Conservation (phyloP, 1,140 invertebrate genomes). For the Drosophila varians region DNA sequence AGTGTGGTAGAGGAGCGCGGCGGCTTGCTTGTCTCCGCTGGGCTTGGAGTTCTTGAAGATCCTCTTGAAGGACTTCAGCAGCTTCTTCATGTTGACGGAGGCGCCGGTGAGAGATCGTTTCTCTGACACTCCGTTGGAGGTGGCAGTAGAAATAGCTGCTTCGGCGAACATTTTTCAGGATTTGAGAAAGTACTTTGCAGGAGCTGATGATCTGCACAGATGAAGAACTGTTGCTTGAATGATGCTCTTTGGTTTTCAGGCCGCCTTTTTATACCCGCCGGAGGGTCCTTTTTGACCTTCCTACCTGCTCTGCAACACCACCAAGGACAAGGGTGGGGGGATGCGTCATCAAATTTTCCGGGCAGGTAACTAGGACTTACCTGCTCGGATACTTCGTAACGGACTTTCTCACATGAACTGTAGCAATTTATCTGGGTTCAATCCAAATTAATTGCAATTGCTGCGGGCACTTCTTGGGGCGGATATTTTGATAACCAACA, state of each 20-base stretch:
- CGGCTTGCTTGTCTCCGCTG: constrained; percentile 7
- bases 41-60: constrained; percentile 47
- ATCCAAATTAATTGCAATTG: constrained; percentile 42
- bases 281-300: constrained; percentile 10
- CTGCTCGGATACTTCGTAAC: constrained; percentile 10
- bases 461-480: constrained; percentile 16
- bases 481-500: constrained; percentile 32
- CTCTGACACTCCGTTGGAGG: constrained; percentile 11
- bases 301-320: constrained; percentile 1
- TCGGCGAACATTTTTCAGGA: constrained; percentile 44
- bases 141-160: constrained; percentile 18
- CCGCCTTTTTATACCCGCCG: constrained; percentile 50
- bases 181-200: neutral
- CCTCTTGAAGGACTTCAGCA: constrained; percentile 52
- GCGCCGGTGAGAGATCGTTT: constrained; percentile 56
- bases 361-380: constrained; percentile 24
- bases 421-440: constrained; percentile 16
- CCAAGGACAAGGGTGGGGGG: constrained; percentile 7
- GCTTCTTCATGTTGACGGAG: constrained; percentile 58
- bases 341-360: constrained; percentile 12
- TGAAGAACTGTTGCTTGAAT: constrained; percentile 49
- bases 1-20: constrained; percentile 5
- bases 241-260: constrained; percentile 22
- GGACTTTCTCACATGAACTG: constrained; percentile 15
- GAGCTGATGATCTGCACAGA: constrained; percentile 26